These are phyloP conservation scores for Campodea augens DNA, from an alignment of 1,140 invertebrate genomes.

Conservation along the genomic window DNA sequence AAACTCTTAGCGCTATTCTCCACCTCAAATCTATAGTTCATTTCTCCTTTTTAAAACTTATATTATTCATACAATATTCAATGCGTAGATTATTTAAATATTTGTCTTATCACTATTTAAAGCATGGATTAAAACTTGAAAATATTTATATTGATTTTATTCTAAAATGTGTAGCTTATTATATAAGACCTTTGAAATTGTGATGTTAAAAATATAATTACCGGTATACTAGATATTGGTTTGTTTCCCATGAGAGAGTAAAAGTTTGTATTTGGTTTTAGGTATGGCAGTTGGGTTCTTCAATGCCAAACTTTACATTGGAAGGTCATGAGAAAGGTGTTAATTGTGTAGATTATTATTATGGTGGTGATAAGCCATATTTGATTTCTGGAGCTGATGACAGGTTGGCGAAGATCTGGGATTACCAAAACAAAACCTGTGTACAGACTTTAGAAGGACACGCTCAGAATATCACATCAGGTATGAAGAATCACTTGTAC, in stretches of 20 bases:
- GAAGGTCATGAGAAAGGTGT: conserved; percentile 98
- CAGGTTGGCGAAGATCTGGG: conserved; percentile 95
- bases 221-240: background rate
- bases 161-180: conserved; percentile 1
- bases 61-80: no score
- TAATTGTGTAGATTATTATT: conserved; percentile 98
- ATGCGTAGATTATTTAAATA: no score
- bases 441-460: conserved; percentile 96
- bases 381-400: conserved; percentile 98
- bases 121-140: no score
- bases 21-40: no score
- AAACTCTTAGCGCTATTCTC: no score
- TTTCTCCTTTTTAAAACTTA: no score
- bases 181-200: no score
- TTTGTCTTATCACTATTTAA: no score
- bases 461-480: conserved; percentile 79
- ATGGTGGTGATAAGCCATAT: conserved; percentile 99
- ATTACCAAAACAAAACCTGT: conserved; percentile 99
- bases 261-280: conserved; percentile 18
- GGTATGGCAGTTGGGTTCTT: conserved; percentile 93
- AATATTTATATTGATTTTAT: no score
- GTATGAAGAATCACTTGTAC: no score
- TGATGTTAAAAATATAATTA: no score
- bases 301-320: conserved; percentile 92
- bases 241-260: background rate